Evolutionary conservation across 2,797 vertebrate genomes (phyloP).

Genomic region (Phrynocephalus forsythii): DNA sequence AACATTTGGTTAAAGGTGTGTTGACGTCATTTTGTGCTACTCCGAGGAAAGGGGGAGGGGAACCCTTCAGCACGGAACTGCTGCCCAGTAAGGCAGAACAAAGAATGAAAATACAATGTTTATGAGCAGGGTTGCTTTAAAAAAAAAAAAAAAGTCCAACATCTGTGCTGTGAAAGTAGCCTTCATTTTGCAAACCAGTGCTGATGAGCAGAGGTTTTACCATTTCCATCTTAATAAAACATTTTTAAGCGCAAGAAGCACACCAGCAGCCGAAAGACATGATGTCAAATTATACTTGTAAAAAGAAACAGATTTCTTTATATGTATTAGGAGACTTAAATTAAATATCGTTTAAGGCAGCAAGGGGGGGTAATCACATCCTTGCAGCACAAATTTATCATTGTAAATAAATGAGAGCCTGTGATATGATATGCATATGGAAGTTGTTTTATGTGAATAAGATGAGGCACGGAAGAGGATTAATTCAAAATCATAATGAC

Average conservation of each 20-base stretch:
- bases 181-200: conserved; percentile 15
- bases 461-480: neutral
- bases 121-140: neutral
- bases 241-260: conserved; percentile 36
- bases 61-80: neutral
- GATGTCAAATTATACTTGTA: conserved; percentile 34
- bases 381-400: conserved; percentile 18
- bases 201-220: conserved; percentile 35
- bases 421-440: neutral
- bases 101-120: conserved; percentile 4
- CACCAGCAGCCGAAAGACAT: conserved; percentile 28
- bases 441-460: neutral
- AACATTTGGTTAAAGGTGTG: neutral
- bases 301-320: neutral
- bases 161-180: conserved; percentile 31
- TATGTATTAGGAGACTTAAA: conserved; percentile 24
- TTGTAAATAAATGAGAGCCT: conserved; percentile 42
- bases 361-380: neutral
- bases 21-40: neutral
- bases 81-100: neutral
- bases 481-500: neutral
- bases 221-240: conserved; percentile 56
- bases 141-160: too few relatives aligned
- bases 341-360: conserved; percentile 22
- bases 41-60: neutral